Evolutionary conservation across 1,140 invertebrate species (phyloP), one percentile per base, ranked within the genome.

Genomic region (Megathymus violae): DNA sequence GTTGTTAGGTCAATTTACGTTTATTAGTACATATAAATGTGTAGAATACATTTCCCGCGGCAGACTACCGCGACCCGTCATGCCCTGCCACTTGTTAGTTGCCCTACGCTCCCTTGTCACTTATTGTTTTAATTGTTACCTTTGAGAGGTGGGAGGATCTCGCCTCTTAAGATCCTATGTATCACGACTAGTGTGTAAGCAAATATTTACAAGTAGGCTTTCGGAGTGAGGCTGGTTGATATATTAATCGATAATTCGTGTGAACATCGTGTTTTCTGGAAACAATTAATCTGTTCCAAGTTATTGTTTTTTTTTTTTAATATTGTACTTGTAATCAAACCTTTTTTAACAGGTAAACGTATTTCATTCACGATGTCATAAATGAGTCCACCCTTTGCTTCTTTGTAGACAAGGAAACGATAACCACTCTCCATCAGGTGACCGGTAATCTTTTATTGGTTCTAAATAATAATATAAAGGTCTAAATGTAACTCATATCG

Each of bases 41-140:
- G 13, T 41, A 16, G 3, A 16, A 40, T 3, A 34, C 56, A 63
- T 68, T 63, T 63, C 59, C 46, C 50, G 52, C 69, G 58, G 69
- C 74, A 76, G 70, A 76, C 68, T 63, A 43, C 58, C 65, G 67
- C 56, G 63, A 64, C 47, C 54, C 70, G 72, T 80, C 79, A 82
- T 85, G 75, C 69, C 74, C 69, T 78, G 82, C 79, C 80, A 88
- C 85, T 90, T 63, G 86, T 82, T 85, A 83, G 76, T 78, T 77
- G 72, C 74, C 77, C 78, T 67, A 74, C 71, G 59, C 73, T 76
- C 76, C 73, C 74, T 78, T 64, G 14, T 68, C 74, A 82, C 82
- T 88, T 77, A 80, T 74, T 80, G 83, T 82, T 88, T 88, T 90
- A 90, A 90, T 90, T 89, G 85, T 88, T 82, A 81, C 82, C 72